Evolutionary conservation across 2,113 vertebrate genomes (phyloP), one percentile per base, ranked within the genome.

Genomic region (Paralichthys olivaceus): DNA sequence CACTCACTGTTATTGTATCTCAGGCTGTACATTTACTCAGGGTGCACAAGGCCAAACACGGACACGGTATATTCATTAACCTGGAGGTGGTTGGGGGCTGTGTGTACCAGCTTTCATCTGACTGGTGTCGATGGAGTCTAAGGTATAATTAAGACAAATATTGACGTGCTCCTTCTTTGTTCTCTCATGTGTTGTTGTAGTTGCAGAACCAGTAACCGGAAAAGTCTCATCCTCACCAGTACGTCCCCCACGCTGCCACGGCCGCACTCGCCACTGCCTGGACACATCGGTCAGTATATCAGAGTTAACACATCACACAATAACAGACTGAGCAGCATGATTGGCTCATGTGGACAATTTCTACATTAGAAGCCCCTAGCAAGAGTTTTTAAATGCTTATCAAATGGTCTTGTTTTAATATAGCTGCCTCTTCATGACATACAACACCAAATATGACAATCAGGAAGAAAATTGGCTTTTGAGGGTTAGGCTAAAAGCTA

Each of bases 141-240:
- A 47, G n/a, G 55, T 67, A 23, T 45, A 65, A 61, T 62, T 19
- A 69, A 72, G 64, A 81, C 53, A 81, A 75, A 84, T 79, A 80
- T 57, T 84, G 70, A 84, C 9, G 5, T 69, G 60, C 25, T 74
- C 26, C 83, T 64, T 73, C 25, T 85, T 62, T 90, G 26, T 77
- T 78, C 7, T 84, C 28, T 7, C 80, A 13, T 87, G 37, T 45
- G 13, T 67, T 45, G 11, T 69, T 89, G 6, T 40, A 93, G 93
- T 72, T 94, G 92, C 87, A 90, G 93, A 80, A 93, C 92, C 81
- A 94, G 91, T 83, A 97, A 97, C 92, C 88, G 96, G 85, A 97
- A 97, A 87, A 97, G 96, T 91, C 94, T 97, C 89, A 97, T 98
- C 90, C 88, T 98, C 90, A 97, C 96, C 81, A 97, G 96, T 89